Conservation (phyloP, 2,797 vertebrate species). For the Clarias laeviceps region DNA sequence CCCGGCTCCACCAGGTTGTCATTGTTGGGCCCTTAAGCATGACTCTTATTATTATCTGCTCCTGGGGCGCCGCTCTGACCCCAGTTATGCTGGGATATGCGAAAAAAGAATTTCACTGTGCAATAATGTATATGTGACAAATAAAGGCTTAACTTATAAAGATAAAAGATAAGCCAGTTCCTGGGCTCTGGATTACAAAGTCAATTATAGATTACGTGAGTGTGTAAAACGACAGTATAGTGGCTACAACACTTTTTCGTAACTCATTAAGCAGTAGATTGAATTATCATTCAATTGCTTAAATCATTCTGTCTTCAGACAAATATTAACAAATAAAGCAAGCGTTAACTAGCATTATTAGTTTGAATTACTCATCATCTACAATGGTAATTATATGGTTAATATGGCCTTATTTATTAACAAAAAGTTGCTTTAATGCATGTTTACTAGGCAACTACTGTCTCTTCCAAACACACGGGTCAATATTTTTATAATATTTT, state of each 20-base stretch:
- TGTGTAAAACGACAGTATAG: neutral
- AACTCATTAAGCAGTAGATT: neutral
- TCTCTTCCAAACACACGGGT: neutral
- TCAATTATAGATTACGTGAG: slow-evolving; percentile 5
- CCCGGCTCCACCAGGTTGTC: too few species aligned
- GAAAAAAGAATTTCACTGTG: too few species aligned
- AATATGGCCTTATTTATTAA: neutral
- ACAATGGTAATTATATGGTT: neutral
- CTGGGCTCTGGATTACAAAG: slow-evolving; percentile 14
- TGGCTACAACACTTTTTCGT: neutral
- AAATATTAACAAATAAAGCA: neutral
- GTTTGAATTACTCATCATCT: neutral
- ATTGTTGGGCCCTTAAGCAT: too few species aligned
- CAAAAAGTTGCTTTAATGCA: neutral
- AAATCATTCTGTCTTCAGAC: neutral
- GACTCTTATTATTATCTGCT: too few species aligned
- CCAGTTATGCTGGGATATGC: too few species aligned
- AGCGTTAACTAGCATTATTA: slow-evolving; percentile 1
- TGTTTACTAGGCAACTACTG: neutral
- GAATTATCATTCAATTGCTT: slow-evolving; percentile 4
- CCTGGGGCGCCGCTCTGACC: too few species aligned
- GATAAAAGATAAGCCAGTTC: neutral
- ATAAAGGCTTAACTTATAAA: neutral
- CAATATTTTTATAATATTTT: neutral
- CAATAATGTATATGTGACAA: too few species aligned